These are phyloP conservation scores for Troides oblongomaculatus DNA, from an alignment of 2,888 invertebrate species.

Conservation along the genomic window DNA sequence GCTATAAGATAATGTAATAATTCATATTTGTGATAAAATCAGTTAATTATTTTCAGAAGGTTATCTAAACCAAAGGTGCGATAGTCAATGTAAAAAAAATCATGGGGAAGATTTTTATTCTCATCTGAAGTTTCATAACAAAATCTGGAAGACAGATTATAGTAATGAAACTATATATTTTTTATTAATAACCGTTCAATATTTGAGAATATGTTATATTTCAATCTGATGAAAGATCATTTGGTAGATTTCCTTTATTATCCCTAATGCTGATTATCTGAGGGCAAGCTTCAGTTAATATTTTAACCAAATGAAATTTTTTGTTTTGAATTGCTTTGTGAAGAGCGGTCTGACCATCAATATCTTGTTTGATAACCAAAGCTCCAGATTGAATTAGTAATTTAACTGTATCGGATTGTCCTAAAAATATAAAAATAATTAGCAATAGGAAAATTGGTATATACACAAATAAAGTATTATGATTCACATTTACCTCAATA, in stretches of 20 bases:
- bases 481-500: neutral
- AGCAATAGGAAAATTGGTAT: neutral
- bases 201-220: neutral
- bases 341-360: constrained; percentile 89
- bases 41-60: too few relatives aligned
- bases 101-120: too few relatives aligned
- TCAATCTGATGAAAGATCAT: constrained; percentile 14
- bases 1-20: too few relatives aligned
- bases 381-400: constrained; percentile 84
- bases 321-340: constrained; percentile 86
- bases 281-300: constrained; percentile 63
- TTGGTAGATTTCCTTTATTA: constrained; percentile 63
- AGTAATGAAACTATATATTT: neutral
- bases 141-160: neutral
- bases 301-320: constrained; percentile 64
- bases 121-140: too few relatives aligned
- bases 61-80: too few relatives aligned
- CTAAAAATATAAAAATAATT: constrained; percentile 57
- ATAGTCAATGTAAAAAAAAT: too few relatives aligned
- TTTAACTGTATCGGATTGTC: constrained; percentile 83
- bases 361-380: constrained; percentile 82
- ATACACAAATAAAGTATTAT: neutral
- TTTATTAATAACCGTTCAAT: neutral
- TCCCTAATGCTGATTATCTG: constrained; percentile 57
- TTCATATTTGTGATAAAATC: too few relatives aligned